A percentile compares a stretch with the other conserved stretches of the same genome.
Conservation (phyloP, 2,888 invertebrate genomes). For the Omphaloscelis lunosa region DNA sequence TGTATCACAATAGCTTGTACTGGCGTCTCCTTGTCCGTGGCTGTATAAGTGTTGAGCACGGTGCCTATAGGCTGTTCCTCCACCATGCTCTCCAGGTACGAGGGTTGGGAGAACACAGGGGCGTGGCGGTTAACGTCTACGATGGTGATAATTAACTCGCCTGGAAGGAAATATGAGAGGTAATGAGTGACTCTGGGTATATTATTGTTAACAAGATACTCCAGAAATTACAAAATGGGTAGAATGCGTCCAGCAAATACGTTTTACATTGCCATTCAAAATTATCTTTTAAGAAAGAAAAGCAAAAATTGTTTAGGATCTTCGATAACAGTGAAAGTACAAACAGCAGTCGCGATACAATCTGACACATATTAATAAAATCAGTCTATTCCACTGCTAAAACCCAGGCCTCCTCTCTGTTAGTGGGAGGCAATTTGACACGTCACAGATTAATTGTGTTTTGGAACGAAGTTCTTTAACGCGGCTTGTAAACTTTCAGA, state of each 20-base stretch:
- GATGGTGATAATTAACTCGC: slow-evolving; percentile 92
- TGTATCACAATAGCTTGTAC: slow-evolving; percentile 94
- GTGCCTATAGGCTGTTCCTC: slow-evolving; percentile 96
- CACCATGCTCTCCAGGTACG: slow-evolving; percentile 89
- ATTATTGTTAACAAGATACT: not conserved
- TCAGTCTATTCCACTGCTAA: too few relatives aligned
- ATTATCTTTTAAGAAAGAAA: too few relatives aligned
- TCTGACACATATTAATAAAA: too few relatives aligned
- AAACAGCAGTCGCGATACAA: too few relatives aligned
- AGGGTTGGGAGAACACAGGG: slow-evolving; percentile 88
- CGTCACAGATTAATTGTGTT: not conserved
- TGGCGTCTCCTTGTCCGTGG: slow-evolving; percentile 95
- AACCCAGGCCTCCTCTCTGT: not conserved
- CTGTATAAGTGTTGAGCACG: slow-evolving; percentile 94
- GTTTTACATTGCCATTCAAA: too few relatives aligned
- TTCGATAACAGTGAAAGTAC: not conserved
- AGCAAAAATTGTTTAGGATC: not conserved
- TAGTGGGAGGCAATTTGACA: not conserved
- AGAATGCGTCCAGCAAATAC: not conserved
- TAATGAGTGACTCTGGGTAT: not conserved
- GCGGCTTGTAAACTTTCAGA: too few relatives aligned
- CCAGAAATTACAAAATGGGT: not conserved
- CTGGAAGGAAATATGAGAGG: slow-evolving; percentile 71
- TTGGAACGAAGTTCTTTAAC: too few relatives aligned
- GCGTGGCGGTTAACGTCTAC: slow-evolving; percentile 93